Percentiles rank a stretch among this genome's conserved stretches.
These are phyloP conservation scores for Calameuta pallipes DNA, from an alignment of 2,888 invertebrate genomes.

Conservation along the genomic window DNA sequence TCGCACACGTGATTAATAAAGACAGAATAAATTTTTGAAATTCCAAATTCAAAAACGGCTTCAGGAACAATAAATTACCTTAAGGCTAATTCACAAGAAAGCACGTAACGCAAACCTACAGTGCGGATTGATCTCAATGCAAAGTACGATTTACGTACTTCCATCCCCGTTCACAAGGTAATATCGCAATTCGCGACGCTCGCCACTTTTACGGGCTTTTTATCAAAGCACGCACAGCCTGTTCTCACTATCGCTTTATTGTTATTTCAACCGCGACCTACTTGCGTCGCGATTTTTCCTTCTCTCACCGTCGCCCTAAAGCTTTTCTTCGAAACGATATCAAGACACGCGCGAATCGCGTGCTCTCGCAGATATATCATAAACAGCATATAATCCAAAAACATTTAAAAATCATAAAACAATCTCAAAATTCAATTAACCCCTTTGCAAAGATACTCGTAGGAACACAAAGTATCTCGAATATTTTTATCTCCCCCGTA, in stretches of 20 bases:
- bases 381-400: not conserved
- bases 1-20: not conserved
- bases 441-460: too few species aligned
- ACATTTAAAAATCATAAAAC: not conserved
- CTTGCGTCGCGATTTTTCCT: slow-evolving; percentile 54
- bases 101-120: not conserved
- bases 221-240: slow-evolving; percentile 53
- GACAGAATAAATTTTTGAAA: not conserved
- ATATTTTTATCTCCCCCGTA: not conserved
- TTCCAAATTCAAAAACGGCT: not conserved
- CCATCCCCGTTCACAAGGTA: not conserved
- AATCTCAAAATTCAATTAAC: too few species aligned
- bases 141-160: not conserved
- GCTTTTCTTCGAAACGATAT: not conserved
- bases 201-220: slow-evolving; percentile 21
- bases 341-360: slow-evolving; percentile 3
- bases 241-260: slow-evolving; percentile 54
- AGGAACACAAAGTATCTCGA: too few species aligned
- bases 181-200: slow-evolving; percentile 7
- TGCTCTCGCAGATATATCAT: not conserved
- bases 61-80: not conserved
- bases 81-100: not conserved
- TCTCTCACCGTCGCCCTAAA: slow-evolving; percentile 18
- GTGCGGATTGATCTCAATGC: not conserved
- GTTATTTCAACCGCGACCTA: slow-evolving; percentile 54